Evolutionary conservation across 2,888 invertebrate species (phyloP), one percentile per base, ranked within the genome.

Genomic region (Minunthozetes semirufus): DNA sequence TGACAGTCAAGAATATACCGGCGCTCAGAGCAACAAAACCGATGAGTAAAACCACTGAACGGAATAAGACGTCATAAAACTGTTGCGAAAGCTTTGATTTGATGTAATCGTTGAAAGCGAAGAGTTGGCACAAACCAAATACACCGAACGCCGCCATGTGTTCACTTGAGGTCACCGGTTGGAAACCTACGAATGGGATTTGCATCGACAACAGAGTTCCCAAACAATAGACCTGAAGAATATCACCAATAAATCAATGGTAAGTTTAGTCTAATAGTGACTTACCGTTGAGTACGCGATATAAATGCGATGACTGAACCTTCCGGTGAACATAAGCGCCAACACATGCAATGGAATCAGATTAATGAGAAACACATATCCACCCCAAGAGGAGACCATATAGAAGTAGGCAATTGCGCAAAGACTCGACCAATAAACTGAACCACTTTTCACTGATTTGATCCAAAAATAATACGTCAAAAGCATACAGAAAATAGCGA

Each of bases 331-430:
- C 53, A 99, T 85, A 25, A 87, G 82, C 1, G 90, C 90, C 85
- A 99, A 96, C 5, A 97, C 97, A 82, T 99, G 99, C 17, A 99
- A 87, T 0, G 99, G 99, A 79, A 99, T 98, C 81, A 99, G 85
- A 85, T 99, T 99, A 82, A 98, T 99, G 81, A 99, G 99, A 83
- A 98, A 99, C 56, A 99, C 98, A 82, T 99, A 99, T 78, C 99
- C 99, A 80, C 99, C 99, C 99, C 99, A 99, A 79, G 98, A 98
- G 77, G 97, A 98, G 1, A 98, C 99, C 99, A 99, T 99, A 85
- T 99, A 99, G 84, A 99, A 98, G 84, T 99, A 99, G 0, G 97
- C 94, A 5, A 99, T 82, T 9, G 99, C 93, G 74, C 97, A 90
- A 82, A 94, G 89, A 48, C 92, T 88, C 4, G 97, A 89, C 98